Evolutionary conservation across 2,113 vertebrate species (phyloP).

Genomic region (Takifugu bimaculatus): DNA sequence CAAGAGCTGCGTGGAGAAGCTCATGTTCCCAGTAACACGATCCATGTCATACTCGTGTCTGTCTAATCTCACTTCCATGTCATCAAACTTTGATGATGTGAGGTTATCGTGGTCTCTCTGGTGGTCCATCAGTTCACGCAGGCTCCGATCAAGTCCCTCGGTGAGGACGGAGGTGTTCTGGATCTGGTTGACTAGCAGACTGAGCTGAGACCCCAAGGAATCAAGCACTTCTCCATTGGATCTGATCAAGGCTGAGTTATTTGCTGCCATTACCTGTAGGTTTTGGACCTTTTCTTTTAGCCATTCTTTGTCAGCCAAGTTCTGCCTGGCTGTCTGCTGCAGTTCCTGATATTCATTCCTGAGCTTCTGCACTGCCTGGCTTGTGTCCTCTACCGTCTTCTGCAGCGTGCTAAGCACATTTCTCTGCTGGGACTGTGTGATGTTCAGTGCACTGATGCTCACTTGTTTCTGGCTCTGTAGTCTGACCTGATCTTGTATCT

Average conservation of each 20-base stretch:
- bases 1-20: conserved; percentile 87
- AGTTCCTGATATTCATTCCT: conserved; percentile 93
- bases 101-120: conserved; percentile 87
- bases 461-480: conserved; percentile 81
- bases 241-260: conserved; percentile 86
- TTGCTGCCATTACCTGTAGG: conserved; percentile 85
- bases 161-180: conserved; percentile 84
- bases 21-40: conserved; percentile 89
- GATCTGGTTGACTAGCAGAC: conserved; percentile 82
- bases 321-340: conserved; percentile 87
- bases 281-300: conserved; percentile 92
- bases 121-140: conserved; percentile 88
- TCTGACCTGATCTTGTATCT: conserved; percentile 84
- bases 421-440: conserved; percentile 89
- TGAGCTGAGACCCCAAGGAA: conserved; percentile 87
- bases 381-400: conserved; percentile 87
- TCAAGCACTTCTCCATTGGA: conserved; percentile 90
- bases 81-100: conserved; percentile 83
- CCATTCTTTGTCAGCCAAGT: conserved; percentile 85
- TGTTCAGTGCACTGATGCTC: conserved; percentile 85
- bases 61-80: conserved; percentile 84
- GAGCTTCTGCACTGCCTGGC: conserved; percentile 87
- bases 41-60: conserved; percentile 84
- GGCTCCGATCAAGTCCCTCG: conserved; percentile 84
- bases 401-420: conserved; percentile 82